Percentiles rank a stretch among this genome's conserved stretches.
These are phyloP conservation scores for Drosophila baimaii DNA, from an alignment of 1,140 invertebrate species.

Conservation along the genomic window DNA sequence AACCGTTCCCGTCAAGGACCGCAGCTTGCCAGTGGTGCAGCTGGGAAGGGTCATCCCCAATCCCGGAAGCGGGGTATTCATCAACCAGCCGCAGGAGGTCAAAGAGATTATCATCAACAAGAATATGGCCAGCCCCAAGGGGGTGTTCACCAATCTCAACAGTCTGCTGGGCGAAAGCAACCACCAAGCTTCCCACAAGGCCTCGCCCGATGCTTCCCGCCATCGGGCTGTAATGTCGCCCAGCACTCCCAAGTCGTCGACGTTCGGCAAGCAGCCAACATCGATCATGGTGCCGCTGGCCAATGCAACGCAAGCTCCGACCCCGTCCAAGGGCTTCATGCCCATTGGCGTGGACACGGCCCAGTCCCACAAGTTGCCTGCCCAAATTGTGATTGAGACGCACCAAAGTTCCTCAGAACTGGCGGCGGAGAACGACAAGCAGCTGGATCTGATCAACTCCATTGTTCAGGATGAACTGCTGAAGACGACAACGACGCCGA, in stretches of 20 bases:
- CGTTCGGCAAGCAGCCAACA: constrained; percentile 7
- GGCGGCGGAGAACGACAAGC: constrained; percentile 79
- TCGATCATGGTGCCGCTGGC: not conserved
- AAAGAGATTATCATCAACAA: constrained; percentile 82
- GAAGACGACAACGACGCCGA: constrained; percentile 36
- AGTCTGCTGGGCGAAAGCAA: constrained; percentile 58
- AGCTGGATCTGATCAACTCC: constrained; percentile 82
- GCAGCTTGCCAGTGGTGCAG: constrained; percentile 54
- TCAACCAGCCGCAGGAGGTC: constrained; percentile 56
- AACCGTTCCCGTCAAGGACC: constrained; percentile 28
- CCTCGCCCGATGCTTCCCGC: constrained; percentile 29
- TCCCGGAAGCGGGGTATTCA: constrained; percentile 27
- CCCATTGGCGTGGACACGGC: constrained; percentile 73
- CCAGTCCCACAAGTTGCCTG: constrained; percentile 78
- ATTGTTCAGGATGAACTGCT: constrained; percentile 73
- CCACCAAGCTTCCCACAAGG: constrained; percentile 19
- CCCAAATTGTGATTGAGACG: constrained; percentile 79
- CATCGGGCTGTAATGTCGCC: constrained; percentile 39
- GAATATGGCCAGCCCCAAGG: constrained; percentile 72
- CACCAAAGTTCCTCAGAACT: constrained; percentile 79
- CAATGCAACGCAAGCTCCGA: not conserved
- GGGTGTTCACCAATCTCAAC: constrained; percentile 78
- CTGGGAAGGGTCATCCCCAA: constrained; percentile 21
- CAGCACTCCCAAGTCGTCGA: constrained; percentile 52
- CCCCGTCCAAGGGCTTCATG: constrained; percentile 72